Conservation (phyloP, 2,797 vertebrate genomes). For the Hippocampus kuda region DNA sequence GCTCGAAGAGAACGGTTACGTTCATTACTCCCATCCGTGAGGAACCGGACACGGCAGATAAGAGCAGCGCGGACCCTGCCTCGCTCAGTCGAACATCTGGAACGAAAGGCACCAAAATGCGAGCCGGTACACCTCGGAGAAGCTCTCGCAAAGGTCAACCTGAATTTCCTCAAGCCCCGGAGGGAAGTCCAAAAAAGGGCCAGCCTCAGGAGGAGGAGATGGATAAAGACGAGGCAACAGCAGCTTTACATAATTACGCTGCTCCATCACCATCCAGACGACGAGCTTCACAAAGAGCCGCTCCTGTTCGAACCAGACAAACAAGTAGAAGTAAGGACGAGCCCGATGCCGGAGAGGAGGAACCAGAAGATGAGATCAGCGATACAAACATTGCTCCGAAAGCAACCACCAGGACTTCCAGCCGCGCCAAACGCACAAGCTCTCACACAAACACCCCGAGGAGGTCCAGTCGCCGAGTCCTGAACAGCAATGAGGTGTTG, state of each 20-base stretch:
- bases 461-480: slow-evolving; percentile 39
- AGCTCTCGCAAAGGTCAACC: slow-evolving; percentile 57
- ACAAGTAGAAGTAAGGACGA: slow-evolving; percentile 17
- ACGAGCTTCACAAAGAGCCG: slow-evolving; percentile 32
- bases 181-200: not conserved
- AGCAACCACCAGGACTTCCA: slow-evolving; percentile 19
- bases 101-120: slow-evolving; percentile 45
- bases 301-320: slow-evolving; percentile 34
- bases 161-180: slow-evolving; percentile 24
- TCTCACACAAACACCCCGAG: slow-evolving; percentile 27
- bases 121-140: slow-evolving; percentile 58
- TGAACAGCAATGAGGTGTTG: slow-evolving; percentile 18
- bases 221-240: slow-evolving; percentile 7
- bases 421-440: slow-evolving; percentile 24
- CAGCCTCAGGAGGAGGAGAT: slow-evolving; percentile 20
- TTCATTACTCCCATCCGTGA: slow-evolving; percentile 46
- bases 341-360: slow-evolving; percentile 11
- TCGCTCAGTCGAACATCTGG: slow-evolving; percentile 60
- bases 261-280: slow-evolving; percentile 38
- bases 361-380: slow-evolving; percentile 15
- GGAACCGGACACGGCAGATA: slow-evolving; percentile 26
- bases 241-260: slow-evolving; percentile 16
- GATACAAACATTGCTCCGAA: slow-evolving; percentile 5
- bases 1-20: slow-evolving; percentile 37
- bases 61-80: slow-evolving; percentile 29